Base-by-base conservation (phyloP, 2,113 vertebrate species). In the Actenoides hombroni region DNA sequence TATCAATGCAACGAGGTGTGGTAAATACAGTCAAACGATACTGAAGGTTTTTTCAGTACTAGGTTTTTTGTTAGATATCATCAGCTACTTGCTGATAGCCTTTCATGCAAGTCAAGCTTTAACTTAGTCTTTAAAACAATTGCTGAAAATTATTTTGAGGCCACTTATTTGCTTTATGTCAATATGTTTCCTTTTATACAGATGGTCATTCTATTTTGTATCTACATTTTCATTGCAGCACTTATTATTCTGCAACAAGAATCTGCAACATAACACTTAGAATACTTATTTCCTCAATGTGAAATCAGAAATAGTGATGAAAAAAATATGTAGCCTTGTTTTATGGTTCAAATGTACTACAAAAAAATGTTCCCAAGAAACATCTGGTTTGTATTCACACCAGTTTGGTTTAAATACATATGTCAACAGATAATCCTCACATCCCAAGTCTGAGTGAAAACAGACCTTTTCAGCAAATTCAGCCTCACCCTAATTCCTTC, bases 341-440 rank as follows among this genome's bases (percentile, higher is more conserved):
- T 93, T 87, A 83, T 56, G 20, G 70, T 56, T 83, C 82, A 95
- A 88, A 59, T 37, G 17, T 13, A 80, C 48, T 48, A 70, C 3
- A 54, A 85, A 74, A 90, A 87, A 85, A 17, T 31, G 46, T 60
- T 75, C 25, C 59, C 16, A 57, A 63, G 46, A 94, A 93, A 90
- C 90, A 88, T 89, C 87, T 93, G 95, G 57, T 88, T 83, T 74
- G 54, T 48, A 88, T 67, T 95, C 56, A 88, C 79, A 93, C 35
- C 65, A 81, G 33, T 64, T 37, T 86, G 68, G 46, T 80, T 94
- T 93, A 95, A 93, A 93, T 25, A 79, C 9, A 1, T 39, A 37
- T 74, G 79, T 96, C 90, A 95, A 86, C 68, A 95, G 56, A 88
- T 71, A 95, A 88, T 74, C 76, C 85, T 65, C 39, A 56, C 71